Evolutionary conservation across 2,888 invertebrate genomes (phyloP), one percentile per base, ranked within the genome.

Genomic region (Oligia fasciuncula): DNA sequence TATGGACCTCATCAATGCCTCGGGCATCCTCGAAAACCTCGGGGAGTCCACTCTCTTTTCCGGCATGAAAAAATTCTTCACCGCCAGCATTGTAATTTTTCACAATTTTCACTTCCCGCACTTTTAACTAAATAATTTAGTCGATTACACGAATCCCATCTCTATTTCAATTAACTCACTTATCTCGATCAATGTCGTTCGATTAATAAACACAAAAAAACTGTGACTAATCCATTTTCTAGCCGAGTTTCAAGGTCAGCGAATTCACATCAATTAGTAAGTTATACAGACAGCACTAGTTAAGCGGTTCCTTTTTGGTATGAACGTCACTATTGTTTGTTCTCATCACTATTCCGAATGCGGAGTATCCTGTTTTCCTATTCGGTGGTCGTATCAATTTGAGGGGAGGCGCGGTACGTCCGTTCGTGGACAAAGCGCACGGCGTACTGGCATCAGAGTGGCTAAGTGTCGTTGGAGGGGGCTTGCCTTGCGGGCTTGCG

Each of bases 61-160:
- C 85, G 98, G 98, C 95, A 98, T 97, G 92, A 98, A 97, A 97
- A 98, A 98, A 94, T 98, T 98, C 93, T 98, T 98, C 67, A 98
- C 98, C 51, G 98, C 98, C 93, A 98, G 97, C 97, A 98, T 98
- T 91, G 95, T 96, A 87, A 91, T 90, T 84, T 83, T 85, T 69
- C 60, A 76, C 74, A 69, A 80, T 80, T 80, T 70, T 51, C 83
- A 87, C 80, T 83, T 83, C 46, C 46, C 85, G 72, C 89, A 85
- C 83, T 80, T 79, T 43, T 62, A 29, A 79, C 51, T 66, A 35
- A 73, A 76, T 70, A 79, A 65, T 75, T 70, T 63, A 83, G 85
- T 84, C 80, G 68, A 83, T 87, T 84, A 85, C 67, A 85, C 77
- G 75, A 81, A 84, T 84, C 79, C 84, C 90, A 90, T 90, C 76